Evolutionary conservation across 2,797 vertebrate species (phyloP), one percentile per base, ranked within the genome.

Genomic region (Alosa sapidissima): DNA sequence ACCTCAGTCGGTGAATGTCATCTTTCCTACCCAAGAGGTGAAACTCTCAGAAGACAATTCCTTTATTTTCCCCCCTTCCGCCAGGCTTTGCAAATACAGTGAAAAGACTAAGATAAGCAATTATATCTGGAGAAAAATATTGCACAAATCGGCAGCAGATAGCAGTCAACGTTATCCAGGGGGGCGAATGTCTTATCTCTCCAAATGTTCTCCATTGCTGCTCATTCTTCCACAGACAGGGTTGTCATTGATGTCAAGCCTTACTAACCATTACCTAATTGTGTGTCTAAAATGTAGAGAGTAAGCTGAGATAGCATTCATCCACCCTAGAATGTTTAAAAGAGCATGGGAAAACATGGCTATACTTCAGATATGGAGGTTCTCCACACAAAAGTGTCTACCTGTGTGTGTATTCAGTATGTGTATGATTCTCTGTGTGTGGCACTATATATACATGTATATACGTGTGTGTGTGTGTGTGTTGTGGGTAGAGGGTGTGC

Each of bases 31-130:
- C 84, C 85, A 86, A 51, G 81, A 81, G 83, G 62, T 81, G 65
- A 81, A 82, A 54, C 62, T 88, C 84, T 85, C 47, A 7, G 21
- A 54, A 84, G 85, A 82, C 86, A 86, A 83, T 84, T 68, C 85
- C 48, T 81, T 84, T 78, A 82, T 84, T 86, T 82, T 41, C 11
- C 28, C 28, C 81, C 45, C 49, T 24, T 78, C 83, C 49, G 13
- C 81, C 78, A 81, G 21, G 75, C 72, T 84, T 28, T 81, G 83
- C 62, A 84, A 85, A 85, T 60, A 86, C 75, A 82, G 81, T 81
- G 82, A 85, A 84, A 84, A 89, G 83, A 85, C 84, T 6, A 62
- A 21, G 90, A 90, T 89, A 90, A 88, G 84, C 81, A 58, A 75
- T 82, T 82, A 85, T 87, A 88, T 88, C 82, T 85, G 52, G n/a